Evolutionary conservation across 2,797 vertebrate genomes (phyloP).

Genomic region (Vultur gryphus): DNA sequence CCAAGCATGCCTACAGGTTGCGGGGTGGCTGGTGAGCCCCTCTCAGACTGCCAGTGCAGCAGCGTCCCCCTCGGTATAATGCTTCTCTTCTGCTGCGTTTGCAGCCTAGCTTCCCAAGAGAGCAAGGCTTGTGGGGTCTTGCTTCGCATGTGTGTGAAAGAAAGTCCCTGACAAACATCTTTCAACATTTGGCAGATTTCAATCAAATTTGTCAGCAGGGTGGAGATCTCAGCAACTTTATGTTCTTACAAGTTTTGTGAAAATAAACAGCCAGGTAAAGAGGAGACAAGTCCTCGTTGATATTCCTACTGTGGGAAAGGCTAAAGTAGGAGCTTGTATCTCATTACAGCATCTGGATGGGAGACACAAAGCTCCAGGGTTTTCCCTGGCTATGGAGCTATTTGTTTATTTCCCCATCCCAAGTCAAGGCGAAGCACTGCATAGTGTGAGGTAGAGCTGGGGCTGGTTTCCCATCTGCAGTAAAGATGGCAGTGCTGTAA

Average conservation of each 20-base stretch:
- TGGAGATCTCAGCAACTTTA: not conserved
- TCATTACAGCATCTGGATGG: slow-evolving; percentile 3
- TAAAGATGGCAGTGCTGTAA: not conserved
- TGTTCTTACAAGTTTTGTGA: not conserved
- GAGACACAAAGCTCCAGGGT: slow-evolving; percentile 9
- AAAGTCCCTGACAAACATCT: not conserved
- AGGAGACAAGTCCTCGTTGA: not conserved
- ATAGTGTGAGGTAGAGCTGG: not conserved
- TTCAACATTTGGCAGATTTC: not conserved
- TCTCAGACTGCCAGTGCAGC: not conserved
- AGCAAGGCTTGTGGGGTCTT: not conserved
- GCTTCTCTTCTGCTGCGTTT: not conserved
- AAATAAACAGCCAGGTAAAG: slow-evolving; percentile 21
- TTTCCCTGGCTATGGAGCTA: not conserved
- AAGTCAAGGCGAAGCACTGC: not conserved
- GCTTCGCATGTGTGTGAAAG: not conserved
- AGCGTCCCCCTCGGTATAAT: not conserved
- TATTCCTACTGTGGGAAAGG: not conserved
- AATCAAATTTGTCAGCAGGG: not conserved
- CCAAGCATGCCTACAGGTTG: accelerated
- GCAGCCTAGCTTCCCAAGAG: not conserved
- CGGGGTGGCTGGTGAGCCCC: not conserved
- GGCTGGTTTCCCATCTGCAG: not conserved
- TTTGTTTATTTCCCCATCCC: not conserved
- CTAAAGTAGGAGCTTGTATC: not conserved